A percentile compares a stretch with the other conserved stretches of the same genome.
These are phyloP conservation scores for Ditylenchus dipsaci DNA, from an alignment of 1,140 invertebrate genomes.

Conservation along the genomic window DNA sequence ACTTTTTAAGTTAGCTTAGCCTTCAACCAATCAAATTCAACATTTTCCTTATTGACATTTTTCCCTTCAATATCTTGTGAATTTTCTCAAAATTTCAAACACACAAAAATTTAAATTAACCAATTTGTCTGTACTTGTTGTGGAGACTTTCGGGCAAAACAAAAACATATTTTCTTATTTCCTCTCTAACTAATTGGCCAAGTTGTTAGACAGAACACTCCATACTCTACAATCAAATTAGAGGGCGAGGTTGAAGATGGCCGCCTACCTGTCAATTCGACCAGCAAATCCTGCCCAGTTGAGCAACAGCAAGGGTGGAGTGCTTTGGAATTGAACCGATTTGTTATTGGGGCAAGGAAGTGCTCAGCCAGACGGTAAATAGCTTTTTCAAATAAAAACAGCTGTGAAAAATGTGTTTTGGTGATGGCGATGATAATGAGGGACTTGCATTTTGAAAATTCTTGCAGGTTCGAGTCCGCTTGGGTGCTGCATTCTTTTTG, in stretches of 20 bases:
- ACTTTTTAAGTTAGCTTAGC: too few species aligned
- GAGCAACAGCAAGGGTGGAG: conserved; percentile 23
- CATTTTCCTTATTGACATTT: too few species aligned
- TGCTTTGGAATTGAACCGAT: conserved; percentile 42
- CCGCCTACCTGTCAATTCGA: conserved; percentile 41
- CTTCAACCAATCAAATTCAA: too few species aligned
- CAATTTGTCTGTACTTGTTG: too few species aligned
- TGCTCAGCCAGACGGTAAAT: conserved; percentile 47
- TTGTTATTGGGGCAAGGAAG: conserved; percentile 43
- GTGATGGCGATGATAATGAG: not conserved
- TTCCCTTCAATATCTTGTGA: too few species aligned
- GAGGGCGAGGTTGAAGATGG: conserved; percentile 36
- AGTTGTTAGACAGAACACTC: conserved; percentile 38
- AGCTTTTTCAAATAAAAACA: not conserved
- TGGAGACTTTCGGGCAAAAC: too few species aligned
- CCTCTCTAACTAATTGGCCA: conserved; percentile 18
- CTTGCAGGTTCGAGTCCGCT: too few species aligned
- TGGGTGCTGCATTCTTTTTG: too few species aligned
- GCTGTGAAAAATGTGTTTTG: not conserved
- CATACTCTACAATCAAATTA: conserved; percentile 28
- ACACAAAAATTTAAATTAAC: too few species aligned
- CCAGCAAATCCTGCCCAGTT: conserved; percentile 46
- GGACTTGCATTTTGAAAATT: too few species aligned
- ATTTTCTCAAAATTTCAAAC: too few species aligned
- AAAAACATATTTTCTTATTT: too few species aligned